Conservation (phyloP, 2,888 invertebrate genomes). For the Bombylius discolor region DNA sequence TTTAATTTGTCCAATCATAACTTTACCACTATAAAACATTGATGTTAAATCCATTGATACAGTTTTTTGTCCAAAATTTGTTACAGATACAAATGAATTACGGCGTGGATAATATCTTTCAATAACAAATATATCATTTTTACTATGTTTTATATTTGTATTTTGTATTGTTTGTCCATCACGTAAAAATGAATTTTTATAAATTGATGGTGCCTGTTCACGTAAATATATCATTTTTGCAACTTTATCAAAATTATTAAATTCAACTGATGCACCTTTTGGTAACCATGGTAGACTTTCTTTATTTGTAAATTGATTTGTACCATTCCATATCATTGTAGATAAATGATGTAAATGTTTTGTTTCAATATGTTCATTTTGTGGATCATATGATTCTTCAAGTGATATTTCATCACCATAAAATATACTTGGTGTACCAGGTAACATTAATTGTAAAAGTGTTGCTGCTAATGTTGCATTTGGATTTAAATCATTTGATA, state of each 20-base stretch:
- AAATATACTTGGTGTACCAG: constrained; percentile 74
- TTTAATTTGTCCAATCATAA: constrained; percentile 21
- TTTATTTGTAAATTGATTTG: constrained; percentile 37
- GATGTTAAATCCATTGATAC: constrained; percentile 58
- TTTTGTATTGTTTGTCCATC: constrained; percentile 50
- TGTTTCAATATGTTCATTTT: constrained; percentile 45
- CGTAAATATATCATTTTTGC: constrained; percentile 47
- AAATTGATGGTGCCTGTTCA: constrained; percentile 54
- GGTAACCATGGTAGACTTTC: constrained; percentile 53
- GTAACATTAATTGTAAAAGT: constrained; percentile 66
- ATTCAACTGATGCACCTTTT: constrained; percentile 39
- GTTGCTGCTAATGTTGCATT: constrained; percentile 57
- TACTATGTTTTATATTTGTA: constrained; percentile 51
- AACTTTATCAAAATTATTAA: constrained; percentile 43
- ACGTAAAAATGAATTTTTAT: constrained; percentile 56
- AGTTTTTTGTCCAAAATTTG: constrained; percentile 50
- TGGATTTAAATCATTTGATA: constrained; percentile 42
- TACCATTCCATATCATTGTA: constrained; percentile 52
- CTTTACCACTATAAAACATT: constrained; percentile 57
- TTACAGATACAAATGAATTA: constrained; percentile 61
- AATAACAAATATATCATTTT: constrained; percentile 52
- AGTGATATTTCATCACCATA: constrained; percentile 85
- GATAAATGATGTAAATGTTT: constrained; percentile 53
- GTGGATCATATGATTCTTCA: constrained; percentile 43
- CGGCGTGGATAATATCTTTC: constrained; percentile 69